These are phyloP conservation scores for Lycaena phlaeas DNA, from an alignment of 2,888 invertebrate genomes.

Conservation along the genomic window DNA sequence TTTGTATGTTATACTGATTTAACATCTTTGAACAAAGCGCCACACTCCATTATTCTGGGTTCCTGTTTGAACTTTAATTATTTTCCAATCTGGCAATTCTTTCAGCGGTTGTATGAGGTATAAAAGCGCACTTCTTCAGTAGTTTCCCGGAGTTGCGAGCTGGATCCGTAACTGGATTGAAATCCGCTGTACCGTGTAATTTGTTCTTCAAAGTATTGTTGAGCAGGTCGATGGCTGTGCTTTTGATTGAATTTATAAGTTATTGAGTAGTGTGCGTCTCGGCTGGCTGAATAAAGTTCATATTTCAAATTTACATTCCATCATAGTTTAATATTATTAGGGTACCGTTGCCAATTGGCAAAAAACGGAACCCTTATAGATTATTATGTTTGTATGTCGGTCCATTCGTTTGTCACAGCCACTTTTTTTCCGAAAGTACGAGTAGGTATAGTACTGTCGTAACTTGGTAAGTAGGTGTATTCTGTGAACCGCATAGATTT, in stretches of 20 bases:
- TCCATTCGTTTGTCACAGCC: no score
- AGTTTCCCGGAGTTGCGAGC: neutral
- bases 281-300: neutral
- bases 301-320: no score
- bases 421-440: no score
- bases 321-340: no score
- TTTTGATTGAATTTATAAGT: constrained; percentile 10
- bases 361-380: no score
- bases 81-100: constrained; percentile 7
- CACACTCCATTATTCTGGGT: neutral
- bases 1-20: no score
- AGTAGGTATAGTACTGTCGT: no score
- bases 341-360: no score
- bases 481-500: no score
- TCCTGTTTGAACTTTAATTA: constrained; percentile 8
- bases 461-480: no score
- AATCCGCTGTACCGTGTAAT: constrained; percentile 14
- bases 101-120: constrained; percentile 9
- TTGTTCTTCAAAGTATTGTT: constrained; percentile 12
- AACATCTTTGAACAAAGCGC: no score
- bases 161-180: constrained; percentile 14
- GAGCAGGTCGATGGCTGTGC: neutral
- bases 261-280: neutral
- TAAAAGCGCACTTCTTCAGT: constrained; percentile 7
- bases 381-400: no score